Base-by-base conservation (phyloP, 2,113 vertebrate genomes). In the Toxostoma redivivum region DNA sequence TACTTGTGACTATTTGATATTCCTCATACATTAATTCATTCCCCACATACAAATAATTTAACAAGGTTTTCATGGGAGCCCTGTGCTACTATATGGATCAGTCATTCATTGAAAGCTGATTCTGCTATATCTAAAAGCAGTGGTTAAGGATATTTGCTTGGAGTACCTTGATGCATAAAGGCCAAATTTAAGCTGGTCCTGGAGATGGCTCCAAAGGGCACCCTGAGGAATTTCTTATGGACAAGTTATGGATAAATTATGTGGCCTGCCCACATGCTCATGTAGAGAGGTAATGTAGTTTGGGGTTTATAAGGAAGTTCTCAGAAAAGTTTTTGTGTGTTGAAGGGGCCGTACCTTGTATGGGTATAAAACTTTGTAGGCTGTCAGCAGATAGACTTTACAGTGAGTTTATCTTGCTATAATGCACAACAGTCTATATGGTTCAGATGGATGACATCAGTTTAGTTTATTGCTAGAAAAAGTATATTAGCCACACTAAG, bases 21-120 rank as follows among this genome's bases (percentile, higher is more conserved):
- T 83, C 38, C 56, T 78, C 27, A 53, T 38, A 60, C 9, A 25
- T 23, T 0, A 58, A n/a, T 61, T 80, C 15, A 37, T 57, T 65
- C 10, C 25, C 27, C 30, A 30, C 0, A 4, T 22, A 50, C 0
- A 0, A 94, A 42, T 54, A 74, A 69, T 37, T 40, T 48, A 37
- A 48, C 2, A 42, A 45, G 22, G 30, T 58, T 78, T 92, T 62
- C 27, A 33, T 42, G 42, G 40, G 17, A 83, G 15, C 7, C 5
- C 20, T 48, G 9, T 53, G 8, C 19, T 77, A 10, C 28, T n/a
- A 0, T 8, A 10, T 35, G 50, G 31, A 50, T n/a, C 17, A n/a
- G 44, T 40, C 15, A 24, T 15, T 77, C 23, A 53, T 0, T 62
- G 38, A 70, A 86, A 92, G 27, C 14, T 50, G 16, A 45, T 15